Conservation (phyloP, 2,797 vertebrate genomes). For the Oreochromis mossambicus region DNA sequence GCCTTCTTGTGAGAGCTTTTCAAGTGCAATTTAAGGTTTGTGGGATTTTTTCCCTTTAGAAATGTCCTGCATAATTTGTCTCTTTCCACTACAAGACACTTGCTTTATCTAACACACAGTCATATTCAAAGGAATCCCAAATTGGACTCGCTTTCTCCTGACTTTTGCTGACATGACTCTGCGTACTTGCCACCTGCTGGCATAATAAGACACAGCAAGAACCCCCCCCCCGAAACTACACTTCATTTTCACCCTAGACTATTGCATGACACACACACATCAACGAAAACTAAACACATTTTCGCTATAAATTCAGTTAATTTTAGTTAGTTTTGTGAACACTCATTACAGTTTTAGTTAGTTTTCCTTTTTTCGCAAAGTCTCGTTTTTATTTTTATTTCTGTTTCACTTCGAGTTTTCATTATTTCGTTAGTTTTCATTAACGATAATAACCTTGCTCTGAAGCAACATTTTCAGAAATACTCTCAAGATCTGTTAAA, state of each 20-base stretch:
- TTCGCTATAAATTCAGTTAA: neutral
- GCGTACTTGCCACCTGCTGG: neutral
- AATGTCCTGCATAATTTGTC: neutral
- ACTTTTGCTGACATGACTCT: fast-evolving
- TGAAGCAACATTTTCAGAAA: neutral
- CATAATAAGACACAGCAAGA: neutral
- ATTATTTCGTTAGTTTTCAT: fast-evolving
- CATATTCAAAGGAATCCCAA: neutral
- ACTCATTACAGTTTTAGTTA: neutral
- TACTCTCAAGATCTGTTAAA: neutral
- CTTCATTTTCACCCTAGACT: neutral
- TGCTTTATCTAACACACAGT: fast-evolving
- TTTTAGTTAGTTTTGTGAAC: neutral
- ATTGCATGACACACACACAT: neutral
- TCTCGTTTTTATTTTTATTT: fast-evolving
- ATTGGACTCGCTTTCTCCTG: fast-evolving
- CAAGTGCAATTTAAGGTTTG: neutral
- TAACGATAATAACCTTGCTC: neutral
- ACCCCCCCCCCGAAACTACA: too few relatives aligned
- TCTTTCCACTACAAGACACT: neutral
- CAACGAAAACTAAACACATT: fast-evolving
- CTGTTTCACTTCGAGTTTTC: too few relatives aligned
- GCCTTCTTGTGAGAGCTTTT: fast-evolving
- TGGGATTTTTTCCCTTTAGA: fast-evolving
- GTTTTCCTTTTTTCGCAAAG: neutral